These are phyloP conservation scores for Nothoprocta pentlandii DNA, from an alignment of 2,113 vertebrate genomes.

Conservation along the genomic window DNA sequence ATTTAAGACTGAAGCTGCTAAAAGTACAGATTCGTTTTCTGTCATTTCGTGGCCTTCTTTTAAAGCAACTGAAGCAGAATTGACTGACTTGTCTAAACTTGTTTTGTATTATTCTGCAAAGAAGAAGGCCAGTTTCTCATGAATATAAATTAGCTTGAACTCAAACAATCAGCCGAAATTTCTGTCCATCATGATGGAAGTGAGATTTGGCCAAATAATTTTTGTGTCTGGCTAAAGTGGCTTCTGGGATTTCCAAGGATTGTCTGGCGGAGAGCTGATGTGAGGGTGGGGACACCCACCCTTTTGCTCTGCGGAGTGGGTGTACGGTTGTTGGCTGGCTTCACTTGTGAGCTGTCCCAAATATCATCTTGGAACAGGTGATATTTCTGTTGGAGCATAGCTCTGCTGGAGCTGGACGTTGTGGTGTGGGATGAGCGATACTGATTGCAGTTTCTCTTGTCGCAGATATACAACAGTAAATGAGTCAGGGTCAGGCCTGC, in stretches of 20 bases:
- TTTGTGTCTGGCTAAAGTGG: background rate
- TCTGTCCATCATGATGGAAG: background rate
- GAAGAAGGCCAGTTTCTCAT: background rate
- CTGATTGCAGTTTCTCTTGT: background rate
- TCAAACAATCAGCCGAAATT: background rate
- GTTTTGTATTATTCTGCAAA: background rate
- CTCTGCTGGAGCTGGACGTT: background rate
- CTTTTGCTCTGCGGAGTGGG: background rate
- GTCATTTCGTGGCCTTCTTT: background rate
- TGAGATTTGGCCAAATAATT: background rate
- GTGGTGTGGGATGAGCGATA: background rate
- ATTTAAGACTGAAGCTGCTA: slow-evolving; percentile 27
- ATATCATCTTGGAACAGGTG: background rate
- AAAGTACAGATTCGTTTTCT: slow-evolving; percentile 13
- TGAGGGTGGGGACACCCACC: background rate
- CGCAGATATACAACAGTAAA: background rate
- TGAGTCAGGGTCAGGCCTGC: background rate
- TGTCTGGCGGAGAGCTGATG: background rate
- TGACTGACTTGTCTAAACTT: background rate
- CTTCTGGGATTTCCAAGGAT: background rate
- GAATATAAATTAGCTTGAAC: background rate
- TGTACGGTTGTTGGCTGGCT: background rate
- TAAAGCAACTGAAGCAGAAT: slow-evolving; percentile 26
- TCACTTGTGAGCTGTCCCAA: background rate
- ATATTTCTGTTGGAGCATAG: background rate